Base-by-base conservation (phyloP, 2,888 invertebrate species). In the Drosophila prolongata region DNA sequence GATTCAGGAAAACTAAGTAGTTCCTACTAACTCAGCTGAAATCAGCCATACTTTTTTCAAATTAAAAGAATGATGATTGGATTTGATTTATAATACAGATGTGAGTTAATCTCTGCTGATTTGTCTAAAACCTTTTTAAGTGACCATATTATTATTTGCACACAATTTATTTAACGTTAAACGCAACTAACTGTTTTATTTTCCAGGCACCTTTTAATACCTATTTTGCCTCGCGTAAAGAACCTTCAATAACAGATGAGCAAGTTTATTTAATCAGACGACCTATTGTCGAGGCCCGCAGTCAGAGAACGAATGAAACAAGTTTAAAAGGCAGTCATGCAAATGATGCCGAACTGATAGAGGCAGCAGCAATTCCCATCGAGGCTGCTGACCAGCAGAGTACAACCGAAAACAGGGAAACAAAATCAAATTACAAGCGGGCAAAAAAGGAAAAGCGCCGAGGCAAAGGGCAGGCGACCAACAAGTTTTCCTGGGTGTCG, bases 361-460 rank as follows among this genome's bases (percentile, higher is more conserved):
- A 49, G 44, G 34, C 61, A 60, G 61, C 72, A 73, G 57, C 73
- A 80, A 76, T 73, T 70, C 67, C 59, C 76, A 56, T 35, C 38
- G 54, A 44, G 46, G 69, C 55, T 79, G 64, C 58, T 66, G 65
- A 72, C 69, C 78, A 66, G 47, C 70, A 65, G 60, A 19, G 38
- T 42, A 44, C 55, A 65, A 59, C 65, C 66, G 42, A 64, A 66
- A 56, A 55, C 61, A 53, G 60, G 68, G 44, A 50, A 71, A 53
- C 57, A 66, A 78, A 70, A 71, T 71, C 71, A 75, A 57, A 80
- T 74, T 73, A 77, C 75, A 78, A 73, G 79, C 56, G 37, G 43
- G 42, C 13, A 52, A 16, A 66, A 64, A 66, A 46, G 44, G 34
- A 30, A 54, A 35, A 19, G 27, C 11, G 42, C 11, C 34, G 24